Percentiles rank a stretch among this genome's conserved stretches.
Evolutionary conservation across 2,888 invertebrate species (phyloP).

Genomic region (Gasteruption jaculator): DNA sequence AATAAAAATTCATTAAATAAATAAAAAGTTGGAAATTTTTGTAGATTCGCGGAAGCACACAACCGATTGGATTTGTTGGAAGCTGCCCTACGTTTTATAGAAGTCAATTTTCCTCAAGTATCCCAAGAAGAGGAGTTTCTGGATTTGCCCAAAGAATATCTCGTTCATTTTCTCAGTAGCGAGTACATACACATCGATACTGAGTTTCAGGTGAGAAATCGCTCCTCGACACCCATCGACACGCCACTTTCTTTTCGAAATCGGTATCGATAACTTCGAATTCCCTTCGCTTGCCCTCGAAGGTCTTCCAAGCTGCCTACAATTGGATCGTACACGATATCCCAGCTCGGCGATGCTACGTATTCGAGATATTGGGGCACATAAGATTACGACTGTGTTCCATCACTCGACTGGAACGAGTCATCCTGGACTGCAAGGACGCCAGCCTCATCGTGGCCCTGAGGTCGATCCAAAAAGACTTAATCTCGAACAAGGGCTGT

Average conservation of each 20-base stretch:
- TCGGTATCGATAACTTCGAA: too few species aligned
- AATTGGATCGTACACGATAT: constrained; percentile 85
- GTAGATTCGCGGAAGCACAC: constrained; percentile 84
- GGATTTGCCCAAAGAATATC: constrained; percentile 72
- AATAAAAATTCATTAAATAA: constrained; percentile 6
- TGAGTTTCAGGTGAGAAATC: constrained; percentile 70
- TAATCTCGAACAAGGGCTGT: constrained; percentile 71
- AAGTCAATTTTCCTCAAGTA: constrained; percentile 80
- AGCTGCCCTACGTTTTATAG: constrained; percentile 76
- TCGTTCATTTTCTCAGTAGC: constrained; percentile 75
- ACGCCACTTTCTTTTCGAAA: too few species aligned
- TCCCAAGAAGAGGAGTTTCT: constrained; percentile 79
- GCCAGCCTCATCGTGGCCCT: constrained; percentile 77
- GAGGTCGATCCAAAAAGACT: constrained; percentile 73
- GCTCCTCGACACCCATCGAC: too few species aligned
- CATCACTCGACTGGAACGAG: constrained; percentile 71
- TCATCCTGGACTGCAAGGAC: constrained; percentile 73
- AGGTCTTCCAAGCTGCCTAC: constrained; percentile 81
- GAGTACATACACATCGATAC: constrained; percentile 84
- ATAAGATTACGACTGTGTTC: constrained; percentile 82
- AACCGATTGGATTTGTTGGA: constrained; percentile 74
- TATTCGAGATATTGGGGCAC: constrained; percentile 80
- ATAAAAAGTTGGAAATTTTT: too few species aligned
- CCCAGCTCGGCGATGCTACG: constrained; percentile 69
- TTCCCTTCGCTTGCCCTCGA: too few species aligned